phyloP scores from a whole-genome alignment of 2,113 vertebrate genomes.

The Oceanodroma tethys region DNA sequence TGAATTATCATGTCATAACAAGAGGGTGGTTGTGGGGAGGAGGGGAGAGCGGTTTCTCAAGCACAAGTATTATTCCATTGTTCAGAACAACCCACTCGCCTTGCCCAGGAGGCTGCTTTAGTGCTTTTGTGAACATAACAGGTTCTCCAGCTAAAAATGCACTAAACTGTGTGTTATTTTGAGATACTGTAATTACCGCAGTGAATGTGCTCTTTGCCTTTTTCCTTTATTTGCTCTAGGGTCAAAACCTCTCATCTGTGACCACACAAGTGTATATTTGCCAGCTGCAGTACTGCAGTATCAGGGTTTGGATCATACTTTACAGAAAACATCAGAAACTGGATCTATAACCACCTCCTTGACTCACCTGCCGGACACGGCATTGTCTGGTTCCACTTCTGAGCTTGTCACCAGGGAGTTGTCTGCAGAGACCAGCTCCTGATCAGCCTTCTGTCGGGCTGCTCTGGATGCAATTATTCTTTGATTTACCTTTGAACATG shows the following conservation, averaged over 20 bases:
- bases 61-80: not conserved
- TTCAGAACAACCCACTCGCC: not conserved
- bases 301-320: not conserved
- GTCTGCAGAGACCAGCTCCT: not conserved
- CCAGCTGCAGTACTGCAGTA: slow-evolving; percentile 11
- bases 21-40: not conserved
- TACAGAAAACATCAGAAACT: not conserved
- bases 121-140: not conserved
- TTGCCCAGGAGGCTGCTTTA: not conserved
- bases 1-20: not conserved
- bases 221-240: not conserved
- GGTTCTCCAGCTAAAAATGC: not conserved
- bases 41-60: not conserved
- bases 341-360: not conserved
- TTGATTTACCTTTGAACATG: slow-evolving; percentile 38
- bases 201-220: not conserved
- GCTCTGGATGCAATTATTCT: slow-evolving; percentile 57
- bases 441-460: not conserved
- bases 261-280: not conserved
- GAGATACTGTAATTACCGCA: not conserved
- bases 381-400: not conserved
- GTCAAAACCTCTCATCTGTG: slow-evolving; percentile 2
- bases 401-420: not conserved
- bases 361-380: slow-evolving; percentile 10
- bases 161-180: not conserved